Evolutionary conservation across 1,140 invertebrate species (phyloP).

Genomic region (Drosophila insularis): DNA sequence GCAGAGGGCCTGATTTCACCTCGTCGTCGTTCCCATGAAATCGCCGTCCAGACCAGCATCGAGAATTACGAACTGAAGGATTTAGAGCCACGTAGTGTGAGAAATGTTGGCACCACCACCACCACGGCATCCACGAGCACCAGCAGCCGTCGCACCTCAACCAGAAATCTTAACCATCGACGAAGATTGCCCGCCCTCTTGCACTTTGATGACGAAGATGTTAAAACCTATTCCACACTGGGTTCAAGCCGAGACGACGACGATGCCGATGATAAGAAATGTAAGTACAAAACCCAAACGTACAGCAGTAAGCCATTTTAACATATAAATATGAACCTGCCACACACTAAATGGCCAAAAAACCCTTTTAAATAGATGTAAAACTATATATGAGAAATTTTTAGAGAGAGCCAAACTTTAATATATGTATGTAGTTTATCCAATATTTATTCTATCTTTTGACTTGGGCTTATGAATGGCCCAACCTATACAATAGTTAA

Average conservation of each 20-base stretch:
- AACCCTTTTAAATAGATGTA: no score
- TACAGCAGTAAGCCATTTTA: no score
- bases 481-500: no score
- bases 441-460: no score
- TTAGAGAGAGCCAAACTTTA: no score
- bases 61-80: conserved; percentile 70
- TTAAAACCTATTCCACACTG: conserved; percentile 75
- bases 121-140: conserved; percentile 45
- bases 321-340: no score
- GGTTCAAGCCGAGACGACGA: conserved; percentile 77
- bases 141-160: conserved; percentile 56
- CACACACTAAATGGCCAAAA: no score
- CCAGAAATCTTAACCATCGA: conserved; percentile 27
- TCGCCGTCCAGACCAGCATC: conserved; percentile 77
- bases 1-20: conserved; percentile 45
- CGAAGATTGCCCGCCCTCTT: conserved; percentile 62
- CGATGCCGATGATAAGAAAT: conserved; percentile 65
- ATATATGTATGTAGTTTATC: no score
- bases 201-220: conserved; percentile 72
- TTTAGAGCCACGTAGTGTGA: conserved; percentile 46
- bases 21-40: conserved; percentile 62
- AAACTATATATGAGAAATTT: no score
- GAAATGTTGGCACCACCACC: conserved; percentile 64
- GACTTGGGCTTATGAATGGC: no score
- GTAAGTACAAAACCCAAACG: conserved; percentile 37